phyloP scores from a whole-genome alignment of 2,113 vertebrate genomes.

The Rhipidura dahli region DNA sequence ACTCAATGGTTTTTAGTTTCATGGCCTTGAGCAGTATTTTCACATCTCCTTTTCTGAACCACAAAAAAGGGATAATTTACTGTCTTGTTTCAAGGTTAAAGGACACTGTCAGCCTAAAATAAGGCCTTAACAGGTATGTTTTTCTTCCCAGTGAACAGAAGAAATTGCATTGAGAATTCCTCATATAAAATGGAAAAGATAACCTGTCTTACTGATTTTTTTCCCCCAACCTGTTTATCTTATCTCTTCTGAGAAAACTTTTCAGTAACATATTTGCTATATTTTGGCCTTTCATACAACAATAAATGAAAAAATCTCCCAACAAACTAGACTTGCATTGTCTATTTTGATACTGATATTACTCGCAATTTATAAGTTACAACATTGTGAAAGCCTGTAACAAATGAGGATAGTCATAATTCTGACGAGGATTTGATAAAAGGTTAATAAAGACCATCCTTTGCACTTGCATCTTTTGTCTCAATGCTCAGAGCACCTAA shows the following conservation, averaged over 20 bases:
- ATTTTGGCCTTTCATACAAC: not conserved
- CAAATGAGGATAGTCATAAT: not conserved
- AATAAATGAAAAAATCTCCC: not conserved
- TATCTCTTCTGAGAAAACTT: not conserved
- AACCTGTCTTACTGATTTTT: not conserved
- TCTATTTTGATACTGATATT: not conserved
- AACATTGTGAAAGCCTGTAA: not conserved
- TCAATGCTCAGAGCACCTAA: not conserved
- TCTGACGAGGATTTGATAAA: not conserved
- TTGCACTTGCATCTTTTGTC: not conserved
- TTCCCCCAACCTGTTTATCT: not conserved
- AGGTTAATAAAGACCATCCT: not conserved
- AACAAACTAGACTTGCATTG: not conserved
- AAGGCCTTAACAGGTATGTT: not conserved
- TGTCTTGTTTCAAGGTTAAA: not conserved
- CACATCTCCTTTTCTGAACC: not conserved
- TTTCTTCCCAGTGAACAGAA: not conserved
- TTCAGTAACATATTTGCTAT: not conserved
- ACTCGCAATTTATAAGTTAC: not conserved
- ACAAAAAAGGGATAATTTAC: not conserved
- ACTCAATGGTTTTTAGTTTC: not conserved
- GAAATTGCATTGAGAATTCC: not conserved
- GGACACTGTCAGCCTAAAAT: not conserved
- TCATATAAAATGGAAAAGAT: not conserved
- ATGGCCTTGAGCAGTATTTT: not conserved